Evolutionary conservation across 2,113 vertebrate genomes (phyloP).

Genomic region (Delphinapterus leucas): DNA sequence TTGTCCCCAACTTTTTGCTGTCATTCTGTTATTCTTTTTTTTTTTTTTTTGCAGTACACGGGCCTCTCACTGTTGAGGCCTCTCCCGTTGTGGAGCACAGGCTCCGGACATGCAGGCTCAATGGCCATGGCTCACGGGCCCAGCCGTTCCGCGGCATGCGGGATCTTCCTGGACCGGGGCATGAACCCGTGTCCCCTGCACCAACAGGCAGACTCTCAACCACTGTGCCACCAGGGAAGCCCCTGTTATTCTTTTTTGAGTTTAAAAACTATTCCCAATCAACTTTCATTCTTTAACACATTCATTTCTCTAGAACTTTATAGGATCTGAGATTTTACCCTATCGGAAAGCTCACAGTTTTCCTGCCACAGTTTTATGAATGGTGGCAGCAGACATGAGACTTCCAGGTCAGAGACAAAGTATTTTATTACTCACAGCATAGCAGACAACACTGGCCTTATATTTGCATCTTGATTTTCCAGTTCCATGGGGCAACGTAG

Average conservation of each 20-base stretch:
- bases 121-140: no score
- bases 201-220: no score
- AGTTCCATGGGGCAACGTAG: not conserved
- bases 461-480: not conserved
- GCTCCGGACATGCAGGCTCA: no score
- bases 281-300: not conserved
- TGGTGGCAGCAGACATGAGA: not conserved
- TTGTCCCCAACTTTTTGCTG: not conserved
- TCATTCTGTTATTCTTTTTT: not conserved
- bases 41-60: not conserved
- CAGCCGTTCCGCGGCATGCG: no score
- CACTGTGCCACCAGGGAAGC: no score
- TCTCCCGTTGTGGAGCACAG: no score
- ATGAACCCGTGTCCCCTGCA: no score
- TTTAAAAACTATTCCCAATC: not conserved
- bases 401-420: not conserved
- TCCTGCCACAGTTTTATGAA: not conserved
- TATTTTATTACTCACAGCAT: not conserved
- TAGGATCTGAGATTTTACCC: not conserved
- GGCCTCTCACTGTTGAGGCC: no score
- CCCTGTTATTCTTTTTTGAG: not conserved
- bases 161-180: no score
- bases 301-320: not conserved
- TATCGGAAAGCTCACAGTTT: not conserved
- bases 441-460: not conserved